Conservation (phyloP, 2,113 vertebrate genomes). For the Glaucidium brasilianum region DNA sequence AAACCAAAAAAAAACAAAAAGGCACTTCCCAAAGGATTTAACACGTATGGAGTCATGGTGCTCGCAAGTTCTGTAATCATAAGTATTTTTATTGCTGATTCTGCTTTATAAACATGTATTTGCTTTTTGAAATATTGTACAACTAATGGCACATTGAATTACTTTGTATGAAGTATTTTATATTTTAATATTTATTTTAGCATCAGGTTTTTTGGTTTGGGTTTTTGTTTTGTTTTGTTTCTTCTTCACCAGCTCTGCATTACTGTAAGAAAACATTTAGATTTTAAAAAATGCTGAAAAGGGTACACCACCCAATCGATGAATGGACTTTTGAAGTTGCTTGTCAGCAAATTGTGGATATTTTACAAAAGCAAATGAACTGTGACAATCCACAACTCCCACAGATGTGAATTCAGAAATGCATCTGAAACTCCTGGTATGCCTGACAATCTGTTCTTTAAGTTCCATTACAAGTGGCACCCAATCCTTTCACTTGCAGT, state of each 20-base stretch:
- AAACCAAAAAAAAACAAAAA: conserved; percentile 73
- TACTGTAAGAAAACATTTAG: conserved; percentile 73
- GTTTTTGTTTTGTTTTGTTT: conserved; percentile 40
- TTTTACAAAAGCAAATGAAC: conserved; percentile 81
- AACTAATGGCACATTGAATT: conserved; percentile 78
- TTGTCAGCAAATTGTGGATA: conserved; percentile 83
- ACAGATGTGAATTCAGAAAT: conserved; percentile 84
- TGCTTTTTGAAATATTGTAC: conserved; percentile 79
- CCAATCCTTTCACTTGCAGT: conserved; percentile 75
- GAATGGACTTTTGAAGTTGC: conserved; percentile 81
- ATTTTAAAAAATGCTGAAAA: conserved; percentile 69
- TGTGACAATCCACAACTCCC: conserved; percentile 85
- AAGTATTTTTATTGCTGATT: conserved; percentile 72
- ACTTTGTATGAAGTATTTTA: conserved; percentile 81
- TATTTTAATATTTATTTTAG: conserved; percentile 84
- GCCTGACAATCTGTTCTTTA: conserved; percentile 85
- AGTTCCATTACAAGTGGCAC: conserved; percentile 81
- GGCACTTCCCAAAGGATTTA: conserved; percentile 83
- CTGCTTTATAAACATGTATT: conserved; percentile 75
- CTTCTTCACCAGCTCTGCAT: conserved; percentile 74
- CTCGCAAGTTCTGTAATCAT: conserved; percentile 73
- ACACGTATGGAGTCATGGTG: conserved; percentile 73
- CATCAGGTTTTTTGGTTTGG: conserved; percentile 63
- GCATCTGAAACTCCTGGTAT: conserved; percentile 80
- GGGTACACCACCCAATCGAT: conserved; percentile 73